These are phyloP conservation scores for Chrysolina americana DNA, from an alignment of 2,888 invertebrate genomes.

Conservation along the genomic window DNA sequence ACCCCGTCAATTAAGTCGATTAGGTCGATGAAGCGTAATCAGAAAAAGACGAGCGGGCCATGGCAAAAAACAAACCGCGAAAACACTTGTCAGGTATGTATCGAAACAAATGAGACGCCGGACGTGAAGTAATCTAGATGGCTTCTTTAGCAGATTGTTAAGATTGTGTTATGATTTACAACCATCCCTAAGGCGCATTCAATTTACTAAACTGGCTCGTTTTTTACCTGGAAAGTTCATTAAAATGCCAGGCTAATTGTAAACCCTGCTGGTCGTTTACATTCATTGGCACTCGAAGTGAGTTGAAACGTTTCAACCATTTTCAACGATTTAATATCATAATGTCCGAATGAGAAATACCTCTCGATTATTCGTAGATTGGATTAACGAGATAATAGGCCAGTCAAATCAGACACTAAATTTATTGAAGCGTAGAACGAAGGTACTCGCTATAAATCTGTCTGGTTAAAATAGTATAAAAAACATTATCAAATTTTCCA, in stretches of 20 bases:
- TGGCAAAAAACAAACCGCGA: background rate
- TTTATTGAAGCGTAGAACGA: no score
- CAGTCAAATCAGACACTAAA: background rate
- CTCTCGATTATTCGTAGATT: background rate
- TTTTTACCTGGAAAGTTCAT: conserved; percentile 61
- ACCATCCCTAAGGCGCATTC: conserved; percentile 57
- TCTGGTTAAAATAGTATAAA: no score
- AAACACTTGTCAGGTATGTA: conserved; percentile 33
- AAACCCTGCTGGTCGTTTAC: conserved; percentile 55
- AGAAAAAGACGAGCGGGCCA: background rate
- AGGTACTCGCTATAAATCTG: no score
- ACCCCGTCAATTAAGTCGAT: background rate
- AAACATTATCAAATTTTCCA: no score
- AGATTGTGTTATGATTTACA: conserved; percentile 61
- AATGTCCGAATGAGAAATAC: conserved; percentile 30
- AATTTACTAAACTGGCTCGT: conserved; percentile 60
- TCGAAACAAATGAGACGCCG: conserved; percentile 50
- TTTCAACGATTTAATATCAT: conserved; percentile 44
- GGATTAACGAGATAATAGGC: background rate
- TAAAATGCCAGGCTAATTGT: conserved; percentile 61
- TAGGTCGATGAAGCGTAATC: background rate
- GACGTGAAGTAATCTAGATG: conserved; percentile 55
- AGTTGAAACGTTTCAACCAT: conserved; percentile 39
- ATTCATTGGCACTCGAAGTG: conserved; percentile 50
- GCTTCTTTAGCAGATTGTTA: conserved; percentile 57